Evolutionary conservation across 2,113 vertebrate species (phyloP).

Genomic region (Heloderma charlesbogerti): DNA sequence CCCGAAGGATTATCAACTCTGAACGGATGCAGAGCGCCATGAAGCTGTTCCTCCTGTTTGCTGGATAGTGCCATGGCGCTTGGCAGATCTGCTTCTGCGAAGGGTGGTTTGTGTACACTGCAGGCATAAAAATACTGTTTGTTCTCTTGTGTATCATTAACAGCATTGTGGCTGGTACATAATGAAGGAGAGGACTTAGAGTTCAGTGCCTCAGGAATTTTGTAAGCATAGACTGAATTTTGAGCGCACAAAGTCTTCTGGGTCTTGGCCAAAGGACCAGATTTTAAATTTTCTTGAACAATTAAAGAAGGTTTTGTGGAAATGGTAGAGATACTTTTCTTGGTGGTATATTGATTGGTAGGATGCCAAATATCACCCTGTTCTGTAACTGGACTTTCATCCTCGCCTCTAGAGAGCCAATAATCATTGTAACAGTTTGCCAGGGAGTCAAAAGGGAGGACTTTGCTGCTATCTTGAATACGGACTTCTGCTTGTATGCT

Average conservation of each 20-base stretch:
- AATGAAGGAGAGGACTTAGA: slow-evolving; percentile 49
- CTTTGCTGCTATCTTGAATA: not conserved
- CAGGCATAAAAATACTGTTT: slow-evolving; percentile 37
- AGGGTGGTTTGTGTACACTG: not conserved
- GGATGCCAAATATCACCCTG: slow-evolving; percentile 14
- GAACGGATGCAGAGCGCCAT: not conserved
- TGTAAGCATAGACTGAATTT: slow-evolving; percentile 46
- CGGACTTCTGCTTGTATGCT: slow-evolving; percentile 42
- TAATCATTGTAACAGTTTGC: slow-evolving; percentile 50
- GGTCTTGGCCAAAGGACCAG: not conserved
- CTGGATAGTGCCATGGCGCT: not conserved
- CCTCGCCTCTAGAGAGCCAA: slow-evolving; percentile 42
- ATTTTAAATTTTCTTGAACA: slow-evolving; percentile 73
- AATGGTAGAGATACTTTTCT: slow-evolving; percentile 60
- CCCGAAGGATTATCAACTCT: not conserved
- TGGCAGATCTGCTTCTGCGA: slow-evolving; percentile 31
- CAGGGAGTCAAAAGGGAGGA: slow-evolving; percentile 48
- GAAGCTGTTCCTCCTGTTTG: not conserved
- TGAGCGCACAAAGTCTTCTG: slow-evolving; percentile 65
- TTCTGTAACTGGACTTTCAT: not conserved
- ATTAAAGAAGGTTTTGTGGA: slow-evolving; percentile 70
- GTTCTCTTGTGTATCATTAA: slow-evolving; percentile 54
- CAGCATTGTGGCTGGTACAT: slow-evolving; percentile 27
- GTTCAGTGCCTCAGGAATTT: slow-evolving; percentile 56
- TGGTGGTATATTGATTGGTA: slow-evolving; percentile 49